Evolutionary conservation across 1,140 invertebrate species (phyloP).

Genomic region (Macrobrachium nipponense): DNA sequence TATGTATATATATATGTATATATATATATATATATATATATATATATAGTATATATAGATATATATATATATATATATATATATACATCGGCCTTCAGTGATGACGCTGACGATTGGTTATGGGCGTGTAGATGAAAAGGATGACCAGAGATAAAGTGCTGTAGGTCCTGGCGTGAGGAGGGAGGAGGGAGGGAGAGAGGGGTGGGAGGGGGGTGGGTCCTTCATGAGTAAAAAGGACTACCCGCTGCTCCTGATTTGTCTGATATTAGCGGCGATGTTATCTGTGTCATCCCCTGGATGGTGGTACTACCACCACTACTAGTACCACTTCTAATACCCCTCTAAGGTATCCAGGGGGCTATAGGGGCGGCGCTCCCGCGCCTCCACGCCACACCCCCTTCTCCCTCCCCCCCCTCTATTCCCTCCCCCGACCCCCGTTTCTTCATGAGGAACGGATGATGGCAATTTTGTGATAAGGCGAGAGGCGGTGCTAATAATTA

Average conservation of each 20-base stretch:
- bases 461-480: not conserved
- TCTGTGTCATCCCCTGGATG: not conserved
- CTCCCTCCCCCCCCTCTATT: not conserved
- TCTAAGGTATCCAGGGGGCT: not conserved
- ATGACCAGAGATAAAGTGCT: too few relatives aligned
- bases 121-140: too few relatives aligned
- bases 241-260: conserved; percentile 34
- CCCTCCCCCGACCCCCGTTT: not conserved
- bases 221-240: not conserved
- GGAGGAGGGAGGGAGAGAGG: not conserved
- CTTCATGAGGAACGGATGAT: not conserved
- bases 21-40: not conserved
- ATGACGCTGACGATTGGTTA: too few relatives aligned
- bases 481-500: not conserved
- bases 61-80: too few relatives aligned
- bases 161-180: too few relatives aligned
- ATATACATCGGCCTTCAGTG: too few relatives aligned
- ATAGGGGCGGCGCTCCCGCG: not conserved
- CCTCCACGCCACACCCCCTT: not conserved
- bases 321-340: too few relatives aligned
- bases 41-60: conserved; percentile 28
- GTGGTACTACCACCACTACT: too few relatives aligned
- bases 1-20: conserved; percentile 20
- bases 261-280: conserved; percentile 38
- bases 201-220: not conserved